Base-by-base conservation (phyloP, 2,888 invertebrate genomes). In the Rhopalosiphum nymphaeae region DNA sequence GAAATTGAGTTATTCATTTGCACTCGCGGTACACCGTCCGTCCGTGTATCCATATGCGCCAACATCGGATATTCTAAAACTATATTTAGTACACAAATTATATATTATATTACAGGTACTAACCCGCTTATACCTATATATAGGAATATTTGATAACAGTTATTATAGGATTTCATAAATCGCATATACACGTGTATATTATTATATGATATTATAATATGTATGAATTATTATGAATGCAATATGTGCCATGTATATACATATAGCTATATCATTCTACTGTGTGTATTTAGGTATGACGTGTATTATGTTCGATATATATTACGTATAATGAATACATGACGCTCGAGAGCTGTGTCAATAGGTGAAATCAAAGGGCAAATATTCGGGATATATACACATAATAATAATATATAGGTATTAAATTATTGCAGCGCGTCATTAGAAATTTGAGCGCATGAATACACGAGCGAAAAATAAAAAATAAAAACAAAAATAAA, bases 361-460 rank as follows among this genome's bases (percentile, higher is more conserved):
- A 91, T 84, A 86, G 91, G 91, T 91, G 91, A 91, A 91, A 91
- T 61, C 86, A 91, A 91, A 91, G 44, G 91, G 86, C 91, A 86
- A 86, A 57, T 86, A 46, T 57, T n/a, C 57, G 36, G 57, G n/a
- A 91, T 36, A 25, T 84, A 84, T 42, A 90, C 44, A 44, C 78
- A 78, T 78, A 36, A 67, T n/a, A 46, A 44, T 44, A 44, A 44
- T 44, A 67, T 67, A 42, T 42, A 56, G 67, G 25, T 21, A 56
- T 36, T 9, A 78, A 9, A 78, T 42, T 78, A 42, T 36, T 3
- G 36, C 10, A 1, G 42, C 9, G 44, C 44, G 44, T 46, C 44
- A 86, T 44, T 91, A 91, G 56, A 86, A 57, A 85, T 85, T 85
- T 16, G 49, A 67, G 26, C 3, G 78, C 36, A 44, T 5, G 46